Evolutionary conservation across 2,888 invertebrate species (phyloP).

Genomic region (Parnassius apollo): DNA sequence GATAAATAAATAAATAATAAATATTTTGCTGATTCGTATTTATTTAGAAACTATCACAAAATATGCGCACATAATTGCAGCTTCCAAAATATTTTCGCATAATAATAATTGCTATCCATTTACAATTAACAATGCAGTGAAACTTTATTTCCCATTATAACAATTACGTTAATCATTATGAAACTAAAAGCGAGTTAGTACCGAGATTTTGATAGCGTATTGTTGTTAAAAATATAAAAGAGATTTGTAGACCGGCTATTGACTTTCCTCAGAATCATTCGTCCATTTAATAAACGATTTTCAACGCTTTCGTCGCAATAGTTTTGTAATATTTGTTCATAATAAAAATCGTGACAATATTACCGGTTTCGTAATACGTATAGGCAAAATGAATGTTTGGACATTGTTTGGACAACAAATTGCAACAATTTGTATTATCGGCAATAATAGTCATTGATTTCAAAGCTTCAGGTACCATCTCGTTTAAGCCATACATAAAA

Average conservation of each 20-base stretch:
- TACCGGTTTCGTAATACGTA: conserved; percentile 15
- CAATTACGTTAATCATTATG: conserved; percentile 25
- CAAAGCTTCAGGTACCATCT: no score
- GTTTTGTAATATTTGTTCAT: conserved; percentile 50
- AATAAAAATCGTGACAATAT: conserved; percentile 55
- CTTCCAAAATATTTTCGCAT: conserved; percentile 5
- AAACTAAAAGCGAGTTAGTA: conserved; percentile 21
- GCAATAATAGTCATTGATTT: neutral
- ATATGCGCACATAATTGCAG: no score
- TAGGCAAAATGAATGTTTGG: conserved; percentile 19
- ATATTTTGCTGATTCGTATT: neutral
- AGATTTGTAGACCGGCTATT: conserved; percentile 28
- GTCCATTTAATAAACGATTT: conserved; percentile 64
- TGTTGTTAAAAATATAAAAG: conserved; percentile 26
- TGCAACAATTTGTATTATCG: conserved; percentile 22
- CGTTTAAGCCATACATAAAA: no score
- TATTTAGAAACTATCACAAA: no score
- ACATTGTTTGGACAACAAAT: conserved; percentile 26
- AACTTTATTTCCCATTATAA: conserved; percentile 24
- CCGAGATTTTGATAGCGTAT: conserved; percentile 23
- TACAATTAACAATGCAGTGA: conserved; percentile 20
- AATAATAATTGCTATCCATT: conserved; percentile 6
- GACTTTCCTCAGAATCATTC: conserved; percentile 53
- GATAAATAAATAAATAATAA: neutral
- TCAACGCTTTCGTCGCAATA: conserved; percentile 63